Base-by-base conservation (phyloP, 2,113 vertebrate genomes). In the Rhinolophus ferrumequinum region DNA sequence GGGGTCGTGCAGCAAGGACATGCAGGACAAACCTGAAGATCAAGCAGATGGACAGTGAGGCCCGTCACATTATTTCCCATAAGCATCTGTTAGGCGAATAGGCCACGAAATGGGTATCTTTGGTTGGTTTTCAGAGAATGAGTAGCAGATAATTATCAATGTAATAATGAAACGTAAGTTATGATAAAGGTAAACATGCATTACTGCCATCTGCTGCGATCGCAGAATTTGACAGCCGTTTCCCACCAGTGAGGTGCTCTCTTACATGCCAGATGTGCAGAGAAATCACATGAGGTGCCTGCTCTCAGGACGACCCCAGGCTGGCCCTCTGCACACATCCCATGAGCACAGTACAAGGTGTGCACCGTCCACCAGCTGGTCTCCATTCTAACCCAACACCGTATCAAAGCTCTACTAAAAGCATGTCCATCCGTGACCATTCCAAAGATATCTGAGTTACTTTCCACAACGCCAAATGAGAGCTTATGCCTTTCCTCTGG, bases 401-500 rank as follows among this genome's bases (percentile, higher is more conserved):
- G 0, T 28, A 28, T 35, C n/a, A 24, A 62, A 7, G 24, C 38
- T 81, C 26, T 66, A 72, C 72, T 38, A 50, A 85, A 73, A 72
- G 4, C 18, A 52, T 14, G 19, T 6, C 24, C 21, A 26, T 1
- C 67, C 38, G 3, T 22, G 70, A 41, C 38, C 75, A 44, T 64
- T 35, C 85, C 79, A 26, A 76, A 93, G 82, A 44, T 5, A 70
- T 10, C 0, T 13, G 35, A 73, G 9, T 18, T 80, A 73, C 21
- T 79, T 52, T 86, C 54, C 62, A 0, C 62, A 24, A n/a, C 12
- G 38, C 44, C 35, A 24, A n/a, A 3, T 22, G 79, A 50, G 47
- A 12, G 47, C 47, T 50, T 50, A 50, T 50, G 10, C 96, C 97
- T 99, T 93, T 99, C 52, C 52, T 16, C 52, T 54, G 52, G 52